These are phyloP conservation scores for Stigmatopora nigra DNA, from an alignment of 2,113 vertebrate species.

Conservation along the genomic window DNA sequence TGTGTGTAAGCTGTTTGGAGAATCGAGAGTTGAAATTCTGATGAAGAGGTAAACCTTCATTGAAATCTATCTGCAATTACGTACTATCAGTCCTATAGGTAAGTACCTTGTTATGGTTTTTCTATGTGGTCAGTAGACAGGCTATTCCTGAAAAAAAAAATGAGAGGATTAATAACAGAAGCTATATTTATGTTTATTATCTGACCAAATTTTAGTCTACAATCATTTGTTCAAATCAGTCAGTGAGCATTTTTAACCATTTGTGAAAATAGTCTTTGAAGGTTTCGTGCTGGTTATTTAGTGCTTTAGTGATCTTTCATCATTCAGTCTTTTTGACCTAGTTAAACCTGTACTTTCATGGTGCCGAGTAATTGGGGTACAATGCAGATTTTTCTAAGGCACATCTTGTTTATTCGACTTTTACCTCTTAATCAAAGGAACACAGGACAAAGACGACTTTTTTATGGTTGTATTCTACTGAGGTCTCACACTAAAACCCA, in stretches of 20 bases:
- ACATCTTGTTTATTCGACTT: conserved; percentile 24
- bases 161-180: neutral
- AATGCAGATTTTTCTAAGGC: conserved; percentile 9
- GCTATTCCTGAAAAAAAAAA: neutral
- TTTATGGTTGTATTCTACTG: conserved; percentile 20
- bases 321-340: conserved; percentile 4
- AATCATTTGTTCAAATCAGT: neutral
- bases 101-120: neutral
- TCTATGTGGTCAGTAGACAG: neutral
- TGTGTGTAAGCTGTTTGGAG: conserved; percentile 6
- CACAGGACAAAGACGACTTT: neutral
- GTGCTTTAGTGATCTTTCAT: neutral
- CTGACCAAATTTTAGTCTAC: neutral
- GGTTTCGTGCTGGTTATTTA: neutral
- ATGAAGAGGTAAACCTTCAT: conserved; percentile 2
- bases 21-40: neutral
- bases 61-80: neutral
- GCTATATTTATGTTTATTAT: neutral
- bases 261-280: neutral
- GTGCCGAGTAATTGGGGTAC: neutral
- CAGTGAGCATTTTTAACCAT: neutral
- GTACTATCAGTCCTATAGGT: neutral
- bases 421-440: conserved; percentile 7
- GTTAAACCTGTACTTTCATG: neutral
- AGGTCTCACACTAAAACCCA: neutral